Conservation (phyloP, 2,797 vertebrate genomes). For the Neosilurus hyrtlii region DNA sequence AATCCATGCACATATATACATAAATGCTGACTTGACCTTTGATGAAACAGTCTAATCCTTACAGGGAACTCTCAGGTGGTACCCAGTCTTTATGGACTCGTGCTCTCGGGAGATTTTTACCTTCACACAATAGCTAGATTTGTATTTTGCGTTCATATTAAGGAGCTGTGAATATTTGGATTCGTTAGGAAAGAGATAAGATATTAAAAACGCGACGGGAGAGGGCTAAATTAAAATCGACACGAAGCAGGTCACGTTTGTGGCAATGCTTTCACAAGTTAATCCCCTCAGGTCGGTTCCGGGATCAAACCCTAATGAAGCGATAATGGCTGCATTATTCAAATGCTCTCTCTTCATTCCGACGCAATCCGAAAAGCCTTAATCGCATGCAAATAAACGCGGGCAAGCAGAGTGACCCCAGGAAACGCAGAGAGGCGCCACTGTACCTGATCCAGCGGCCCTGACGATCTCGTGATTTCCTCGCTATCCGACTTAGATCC, state of each 20-base stretch:
- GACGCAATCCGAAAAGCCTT: slow-evolving; percentile 92
- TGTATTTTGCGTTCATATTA: slow-evolving; percentile 62
- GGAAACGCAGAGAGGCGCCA: slow-evolving; percentile 44
- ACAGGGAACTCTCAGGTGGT: not conserved
- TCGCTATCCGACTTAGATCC: slow-evolving; percentile 99
- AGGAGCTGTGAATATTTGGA: slow-evolving; percentile 62
- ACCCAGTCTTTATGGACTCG: slow-evolving; percentile 53
- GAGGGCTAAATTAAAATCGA: slow-evolving; percentile 91
- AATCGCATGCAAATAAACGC: slow-evolving; percentile 98
- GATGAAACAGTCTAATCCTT: too few relatives aligned
- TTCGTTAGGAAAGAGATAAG: slow-evolving; percentile 66
- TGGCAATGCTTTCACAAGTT: slow-evolving; percentile 89
- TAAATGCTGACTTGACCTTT: too few relatives aligned
- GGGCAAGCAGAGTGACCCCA: slow-evolving; percentile 82
- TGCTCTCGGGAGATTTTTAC: slow-evolving; percentile 75
- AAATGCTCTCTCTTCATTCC: slow-evolving; percentile 82
- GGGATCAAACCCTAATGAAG: slow-evolving; percentile 94
- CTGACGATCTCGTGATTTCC: slow-evolving; percentile 96
- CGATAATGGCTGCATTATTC: slow-evolving; percentile 98
- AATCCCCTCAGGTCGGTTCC: slow-evolving; percentile 91
- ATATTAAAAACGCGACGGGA: slow-evolving; percentile 67
- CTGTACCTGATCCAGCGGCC: slow-evolving; percentile 96
- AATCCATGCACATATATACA: too few relatives aligned
- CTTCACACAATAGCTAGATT: slow-evolving; percentile 54
- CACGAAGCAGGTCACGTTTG: slow-evolving; percentile 95